A percentile compares a stretch with the other conserved stretches of the same genome.
phyloP scores from a whole-genome alignment of 2,888 invertebrate species.

The Oscheius sp. region DNA sequence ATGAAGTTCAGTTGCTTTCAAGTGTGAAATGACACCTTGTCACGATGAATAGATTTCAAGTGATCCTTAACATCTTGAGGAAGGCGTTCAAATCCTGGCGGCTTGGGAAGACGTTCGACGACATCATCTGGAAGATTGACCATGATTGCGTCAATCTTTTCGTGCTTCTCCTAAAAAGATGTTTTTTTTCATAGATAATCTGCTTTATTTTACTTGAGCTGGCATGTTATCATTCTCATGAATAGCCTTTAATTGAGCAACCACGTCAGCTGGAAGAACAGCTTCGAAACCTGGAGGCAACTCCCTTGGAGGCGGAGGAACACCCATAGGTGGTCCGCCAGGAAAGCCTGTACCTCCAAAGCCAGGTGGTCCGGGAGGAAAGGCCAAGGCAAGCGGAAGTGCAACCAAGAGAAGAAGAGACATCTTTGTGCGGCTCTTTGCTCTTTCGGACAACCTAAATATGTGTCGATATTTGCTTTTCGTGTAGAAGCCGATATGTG shows the following conservation, averaged over 20 bases:
- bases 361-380: constrained; percentile 19
- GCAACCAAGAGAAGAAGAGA: constrained; percentile 22
- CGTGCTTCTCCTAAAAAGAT: constrained; percentile 55
- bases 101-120: constrained; percentile 61
- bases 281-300: constrained; percentile 63
- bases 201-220: constrained; percentile 8
- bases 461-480: constrained; percentile 26
- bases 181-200: background rate
- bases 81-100: constrained; percentile 62
- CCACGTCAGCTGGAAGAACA: constrained; percentile 59
- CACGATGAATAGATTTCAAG: constrained; percentile 59
- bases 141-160: constrained; percentile 63
- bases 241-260: constrained; percentile 59
- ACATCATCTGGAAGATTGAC: constrained; percentile 61
- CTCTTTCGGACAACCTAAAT: background rate
- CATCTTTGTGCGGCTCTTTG: background rate
- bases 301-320: constrained; percentile 35
- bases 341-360: constrained; percentile 3
- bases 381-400: constrained; percentile 23
- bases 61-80: constrained; percentile 55
- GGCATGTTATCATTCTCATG: constrained; percentile 42
- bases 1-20: background rate
- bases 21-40: constrained; percentile 30
- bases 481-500: constrained; percentile 27
- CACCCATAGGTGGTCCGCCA: constrained; percentile 6